Evolutionary conservation across 1,140 invertebrate genomes (phyloP).

Genomic region (Cotesia glomerata): DNA sequence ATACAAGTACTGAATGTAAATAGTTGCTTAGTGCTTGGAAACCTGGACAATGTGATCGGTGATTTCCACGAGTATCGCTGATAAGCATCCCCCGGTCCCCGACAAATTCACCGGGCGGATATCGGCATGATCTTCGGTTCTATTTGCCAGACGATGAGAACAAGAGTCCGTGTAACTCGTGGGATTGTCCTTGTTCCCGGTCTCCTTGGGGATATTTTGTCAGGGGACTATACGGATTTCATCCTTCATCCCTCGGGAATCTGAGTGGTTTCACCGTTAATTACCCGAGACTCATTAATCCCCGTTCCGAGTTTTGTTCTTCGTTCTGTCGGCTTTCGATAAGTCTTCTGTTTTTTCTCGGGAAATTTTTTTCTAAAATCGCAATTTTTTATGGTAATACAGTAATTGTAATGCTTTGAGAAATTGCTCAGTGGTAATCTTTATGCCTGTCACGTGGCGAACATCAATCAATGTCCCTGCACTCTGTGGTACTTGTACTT

Average conservation of each 20-base stretch:
- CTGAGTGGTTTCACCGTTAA: slow-evolving; percentile 49
- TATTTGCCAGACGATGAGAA: not conserved
- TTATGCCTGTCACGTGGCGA: slow-evolving; percentile 40
- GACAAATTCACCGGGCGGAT: not conserved
- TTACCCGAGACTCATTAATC: slow-evolving; percentile 49
- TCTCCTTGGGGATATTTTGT: slow-evolving; percentile 28
- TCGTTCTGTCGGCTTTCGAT: not conserved
- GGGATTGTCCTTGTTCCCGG: slow-evolving; percentile 22
- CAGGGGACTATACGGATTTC: slow-evolving; percentile 50
- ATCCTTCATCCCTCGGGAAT: slow-evolving; percentile 43
- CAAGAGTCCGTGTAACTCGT: slow-evolving; percentile 12
- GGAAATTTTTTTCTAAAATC: slow-evolving; percentile 7
- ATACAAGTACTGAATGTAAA: no score
- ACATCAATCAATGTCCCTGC: slow-evolving; percentile 47
- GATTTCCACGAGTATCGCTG: slow-evolving; percentile 48
- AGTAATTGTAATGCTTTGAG: no score
- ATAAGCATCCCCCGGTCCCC: slow-evolving; percentile 43
- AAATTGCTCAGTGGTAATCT: no score
- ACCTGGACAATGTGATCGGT: slow-evolving; percentile 10
- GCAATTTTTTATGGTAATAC: no score
- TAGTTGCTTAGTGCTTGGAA: not conserved
- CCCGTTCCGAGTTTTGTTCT: slow-evolving; percentile 8
- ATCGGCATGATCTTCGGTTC: slow-evolving; percentile 6
- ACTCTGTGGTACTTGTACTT: not conserved
- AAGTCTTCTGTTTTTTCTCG: not conserved